Evolutionary conservation across 2,113 vertebrate genomes (phyloP).

Genomic region (Pyxicephalus adspersus): DNA sequence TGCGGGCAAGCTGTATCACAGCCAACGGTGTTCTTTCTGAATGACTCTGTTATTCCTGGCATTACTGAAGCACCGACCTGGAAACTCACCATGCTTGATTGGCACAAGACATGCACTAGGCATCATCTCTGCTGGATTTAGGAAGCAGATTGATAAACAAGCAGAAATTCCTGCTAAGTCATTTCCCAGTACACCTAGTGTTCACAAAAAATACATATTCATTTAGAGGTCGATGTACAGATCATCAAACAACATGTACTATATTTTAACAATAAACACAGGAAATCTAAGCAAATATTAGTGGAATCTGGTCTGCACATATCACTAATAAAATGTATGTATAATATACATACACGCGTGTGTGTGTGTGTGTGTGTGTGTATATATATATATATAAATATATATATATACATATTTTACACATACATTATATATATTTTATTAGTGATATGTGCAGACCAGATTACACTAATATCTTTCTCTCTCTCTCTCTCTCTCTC

Average conservation of each 20-base stretch:
- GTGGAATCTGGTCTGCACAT: too few relatives aligned
- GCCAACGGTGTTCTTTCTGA: constrained; percentile 47
- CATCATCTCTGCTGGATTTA: constrained; percentile 33
- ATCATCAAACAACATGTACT: background rate
- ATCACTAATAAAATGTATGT: too few relatives aligned
- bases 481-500: too few relatives aligned
- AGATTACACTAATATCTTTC: too few relatives aligned
- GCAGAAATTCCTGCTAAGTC: constrained; percentile 24
- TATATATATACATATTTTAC: too few relatives aligned
- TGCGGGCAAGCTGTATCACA: constrained; percentile 27
- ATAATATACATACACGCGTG: too few relatives aligned
- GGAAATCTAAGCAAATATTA: too few relatives aligned
- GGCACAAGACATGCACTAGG: constrained; percentile 37
- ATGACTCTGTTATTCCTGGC: constrained; percentile 56
- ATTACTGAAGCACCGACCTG: constrained; percentile 45
- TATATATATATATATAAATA: too few relatives aligned
- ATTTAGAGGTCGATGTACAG: background rate
- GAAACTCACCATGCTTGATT: constrained; percentile 37
- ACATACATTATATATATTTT: too few relatives aligned
- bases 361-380: too few relatives aligned
- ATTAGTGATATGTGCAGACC: too few relatives aligned
- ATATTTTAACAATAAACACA: too few relatives aligned
- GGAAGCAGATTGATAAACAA: constrained; percentile 24
- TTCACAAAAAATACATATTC: background rate
- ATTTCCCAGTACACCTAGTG: constrained; percentile 17